Evolutionary conservation across 2,888 invertebrate genomes (phyloP), one percentile per base, ranked within the genome.

Genomic region (Epiblema foenella): DNA sequence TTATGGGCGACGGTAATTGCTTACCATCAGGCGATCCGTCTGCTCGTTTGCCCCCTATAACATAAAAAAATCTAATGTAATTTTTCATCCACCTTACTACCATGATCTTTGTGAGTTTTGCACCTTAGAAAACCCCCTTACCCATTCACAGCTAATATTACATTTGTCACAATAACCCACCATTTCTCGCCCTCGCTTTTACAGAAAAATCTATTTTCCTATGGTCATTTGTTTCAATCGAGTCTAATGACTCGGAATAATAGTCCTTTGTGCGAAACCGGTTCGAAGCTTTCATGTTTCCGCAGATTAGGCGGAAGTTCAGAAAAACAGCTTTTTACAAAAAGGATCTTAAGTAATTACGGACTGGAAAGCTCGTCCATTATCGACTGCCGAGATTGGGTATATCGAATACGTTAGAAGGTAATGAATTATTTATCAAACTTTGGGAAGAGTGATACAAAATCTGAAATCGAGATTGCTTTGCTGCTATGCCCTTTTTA

Each of bases 341-440:
- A 70, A 70, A 70, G 65, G 46, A 56, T 66, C 59, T 70, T 70
- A 70, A 70, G 70, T 70, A 70, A 70, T 70, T 70, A 70, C 70
- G 54, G 39, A 39, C 46, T 63, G 18, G n/a, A 20, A 37, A 18
- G 56, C 62, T 20, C 51, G 20, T 64, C 57, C 69, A 69, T 60
- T 70, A 65, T 60, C 52, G 51, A 2, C 46, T 0, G n/a, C 15
- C n/a, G 37, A 49, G 24, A 24, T 15, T 49, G 52, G 33, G 54
- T 46, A 70, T 65, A 65, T 42, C 18, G 49, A 63, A 2, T 51
- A 42, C 39, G 64, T 58, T 58, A 66, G 49, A 29, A 39, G 52
- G n/a, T 46, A 46, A 65, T 69, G 29, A 64, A 64, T 69, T 69
- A 64, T 69, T 64, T 69, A 64, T 60, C 5, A 42, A 64, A 29